Evolutionary conservation across 2,113 vertebrate genomes (phyloP).

Genomic region (Epinephelus fuscoguttatus): DNA sequence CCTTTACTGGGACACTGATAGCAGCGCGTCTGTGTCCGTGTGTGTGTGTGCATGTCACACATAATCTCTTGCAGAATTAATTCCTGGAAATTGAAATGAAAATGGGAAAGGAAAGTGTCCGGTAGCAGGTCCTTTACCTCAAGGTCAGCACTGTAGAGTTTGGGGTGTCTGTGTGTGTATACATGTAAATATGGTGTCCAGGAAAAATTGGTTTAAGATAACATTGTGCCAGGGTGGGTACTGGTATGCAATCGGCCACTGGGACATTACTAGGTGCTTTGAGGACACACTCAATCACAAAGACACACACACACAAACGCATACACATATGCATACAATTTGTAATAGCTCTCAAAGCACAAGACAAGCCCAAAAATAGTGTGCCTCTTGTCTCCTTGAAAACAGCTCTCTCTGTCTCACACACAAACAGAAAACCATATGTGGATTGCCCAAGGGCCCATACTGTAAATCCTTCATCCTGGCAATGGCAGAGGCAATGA

Average conservation of each 20-base stretch:
- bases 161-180: background rate
- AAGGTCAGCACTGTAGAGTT: constrained; percentile 72
- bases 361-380: constrained; percentile 50
- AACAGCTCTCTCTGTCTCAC: constrained; percentile 19
- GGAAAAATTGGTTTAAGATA: constrained; percentile 35
- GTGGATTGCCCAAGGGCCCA: background rate
- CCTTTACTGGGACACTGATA: constrained; percentile 55
- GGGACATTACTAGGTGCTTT: constrained; percentile 33
- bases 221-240: constrained; percentile 7
- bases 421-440: constrained; percentile 24
- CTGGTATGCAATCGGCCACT: constrained; percentile 1
- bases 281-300: constrained; percentile 21
- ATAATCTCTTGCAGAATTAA: constrained; percentile 78
- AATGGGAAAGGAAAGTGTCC: constrained; percentile 58
- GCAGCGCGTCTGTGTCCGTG: constrained; percentile 27
- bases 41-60: background rate
- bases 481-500: constrained; percentile 49
- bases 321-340: constrained; percentile 22
- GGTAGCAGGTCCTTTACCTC: constrained; percentile 51
- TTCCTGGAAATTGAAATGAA: constrained; percentile 80
- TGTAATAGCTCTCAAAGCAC: constrained; percentile 43
- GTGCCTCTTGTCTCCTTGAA: constrained; percentile 43
- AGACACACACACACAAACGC: background rate
- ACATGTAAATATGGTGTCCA: background rate
- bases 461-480: constrained; percentile 47